Evolutionary conservation across 2,797 vertebrate species (phyloP), one percentile per base, ranked within the genome.

Genomic region (Phylloscopus collybita): DNA sequence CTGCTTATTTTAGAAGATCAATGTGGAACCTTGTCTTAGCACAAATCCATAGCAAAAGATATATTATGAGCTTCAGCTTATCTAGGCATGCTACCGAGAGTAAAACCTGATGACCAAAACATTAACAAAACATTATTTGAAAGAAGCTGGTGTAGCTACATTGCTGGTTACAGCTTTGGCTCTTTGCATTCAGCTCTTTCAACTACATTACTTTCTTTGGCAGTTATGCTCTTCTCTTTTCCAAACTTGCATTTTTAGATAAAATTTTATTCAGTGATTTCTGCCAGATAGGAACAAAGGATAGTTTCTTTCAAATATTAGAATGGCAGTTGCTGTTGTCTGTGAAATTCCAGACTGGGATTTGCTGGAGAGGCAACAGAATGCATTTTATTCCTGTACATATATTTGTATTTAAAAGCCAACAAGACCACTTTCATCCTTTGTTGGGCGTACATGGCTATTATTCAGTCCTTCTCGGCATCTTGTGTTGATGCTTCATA

Each of bases 191-290:
- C 49, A 66, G 15, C 27, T 16, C 23, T 73, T 81, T 71, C 0
- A 7, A 32, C 26, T 80, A 2, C 45, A 44, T 72, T 50, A 38
- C 83, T 86, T 91, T 44, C 30, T 54, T 80, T 83, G 79, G 56
- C 45, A 67, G 12, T 26, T 80, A 3, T 34, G 18, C 36, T 80
- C 15, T 72, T 69, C 25, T 92, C 20, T 82, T 75, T 61, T 91
- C 30, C 42, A 80, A 74, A 71, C 53, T 71, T 67, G 45, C 9
- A 34, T 79, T 81, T 11, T 42, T 88, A 47, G 75, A 67, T 93
- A 62, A 88, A 91, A n/a, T 90, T 93, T 91, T 84, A 38, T 62
- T 86, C 44, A 44, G 44, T 65, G 40, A 65, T 86, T 86, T 83
- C 61, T 83, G 53, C 69, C 75, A 91, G 87, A 30, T 1, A 14